phyloP scores from a whole-genome alignment of 2,888 invertebrate genomes.

The Oligia latruncula region DNA sequence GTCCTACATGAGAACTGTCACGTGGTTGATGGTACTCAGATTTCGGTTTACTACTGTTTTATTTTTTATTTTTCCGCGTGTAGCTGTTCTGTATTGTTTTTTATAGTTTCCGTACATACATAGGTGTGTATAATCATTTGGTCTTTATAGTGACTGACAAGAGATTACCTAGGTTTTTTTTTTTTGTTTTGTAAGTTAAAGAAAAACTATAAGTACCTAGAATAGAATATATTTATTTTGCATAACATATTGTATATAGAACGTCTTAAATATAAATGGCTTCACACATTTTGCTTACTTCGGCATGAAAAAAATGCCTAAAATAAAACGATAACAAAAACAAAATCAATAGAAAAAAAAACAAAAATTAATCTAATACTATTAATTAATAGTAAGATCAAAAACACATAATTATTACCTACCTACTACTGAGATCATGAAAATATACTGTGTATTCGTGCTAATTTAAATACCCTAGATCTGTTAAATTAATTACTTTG shows the following conservation, averaged over 20 bases:
- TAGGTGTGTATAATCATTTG: neutral
- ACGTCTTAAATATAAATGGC: neutral
- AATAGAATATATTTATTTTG: neutral
- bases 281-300: neutral
- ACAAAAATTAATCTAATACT: too few species aligned
- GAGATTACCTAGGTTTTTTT: neutral
- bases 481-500: neutral
- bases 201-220: neutral
- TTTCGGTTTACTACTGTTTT: neutral
- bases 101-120: constrained; percentile 1
- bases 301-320: neutral
- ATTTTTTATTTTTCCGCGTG: neutral
- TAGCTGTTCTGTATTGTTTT: neutral
- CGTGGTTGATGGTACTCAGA: constrained; percentile 30
- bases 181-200: neutral
- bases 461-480: neutral
- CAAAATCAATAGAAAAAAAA: too few species aligned
- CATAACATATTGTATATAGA: neutral
- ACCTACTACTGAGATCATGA: neutral
- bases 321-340: neutral
- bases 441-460: neutral
- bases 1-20: constrained; percentile 30
- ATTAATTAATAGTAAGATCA: neutral
- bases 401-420: neutral
- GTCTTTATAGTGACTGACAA: neutral